Conservation (phyloP, 2,797 vertebrate genomes). For the Leptodactylus fallax region DNA sequence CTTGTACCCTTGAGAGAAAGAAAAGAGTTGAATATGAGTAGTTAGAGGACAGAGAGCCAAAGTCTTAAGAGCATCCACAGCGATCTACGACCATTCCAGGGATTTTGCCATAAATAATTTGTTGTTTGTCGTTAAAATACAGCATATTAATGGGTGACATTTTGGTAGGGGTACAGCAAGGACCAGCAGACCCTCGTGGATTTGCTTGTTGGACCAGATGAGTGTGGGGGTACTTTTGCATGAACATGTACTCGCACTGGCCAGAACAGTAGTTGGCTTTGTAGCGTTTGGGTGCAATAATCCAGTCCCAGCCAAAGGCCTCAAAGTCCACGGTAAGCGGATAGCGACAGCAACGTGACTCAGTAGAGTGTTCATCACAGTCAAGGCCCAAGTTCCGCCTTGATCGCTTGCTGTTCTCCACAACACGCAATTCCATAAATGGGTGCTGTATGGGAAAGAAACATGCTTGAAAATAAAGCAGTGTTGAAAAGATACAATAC, state of each 20-base stretch:
- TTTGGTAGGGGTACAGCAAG: constrained; percentile 98
- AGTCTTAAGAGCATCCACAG: constrained; percentile 92
- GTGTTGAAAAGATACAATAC: neutral
- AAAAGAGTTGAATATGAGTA: constrained; percentile 59
- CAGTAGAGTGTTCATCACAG: constrained; percentile 95
- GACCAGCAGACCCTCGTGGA: constrained; percentile 93
- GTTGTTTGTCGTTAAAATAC: constrained; percentile 99
- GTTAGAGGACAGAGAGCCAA: constrained; percentile 46
- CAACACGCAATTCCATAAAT: constrained; percentile 97
- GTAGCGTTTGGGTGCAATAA: constrained; percentile 98
- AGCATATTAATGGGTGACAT: constrained; percentile 99
- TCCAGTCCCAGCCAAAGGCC: constrained; percentile 99
- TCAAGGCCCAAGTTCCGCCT: constrained; percentile 95
- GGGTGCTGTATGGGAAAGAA: constrained; percentile 82
- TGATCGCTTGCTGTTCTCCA: constrained; percentile 94
- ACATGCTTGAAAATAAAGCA: constrained; percentile 6
- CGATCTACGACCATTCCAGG: constrained; percentile 98
- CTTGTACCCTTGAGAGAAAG: constrained; percentile 65
- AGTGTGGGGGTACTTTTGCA: constrained; percentile 99
- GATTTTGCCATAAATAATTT: constrained; percentile 99
- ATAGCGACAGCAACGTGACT: constrained; percentile 97
- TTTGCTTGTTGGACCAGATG: constrained; percentile 98
- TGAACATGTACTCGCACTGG: constrained; percentile 99
- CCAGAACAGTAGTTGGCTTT: constrained; percentile 99
- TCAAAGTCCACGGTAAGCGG: constrained; percentile 98